Evolutionary conservation across 92 coral and sea anemone species (phyloP).

Genomic region (Virgularia gustaviana): DNA sequence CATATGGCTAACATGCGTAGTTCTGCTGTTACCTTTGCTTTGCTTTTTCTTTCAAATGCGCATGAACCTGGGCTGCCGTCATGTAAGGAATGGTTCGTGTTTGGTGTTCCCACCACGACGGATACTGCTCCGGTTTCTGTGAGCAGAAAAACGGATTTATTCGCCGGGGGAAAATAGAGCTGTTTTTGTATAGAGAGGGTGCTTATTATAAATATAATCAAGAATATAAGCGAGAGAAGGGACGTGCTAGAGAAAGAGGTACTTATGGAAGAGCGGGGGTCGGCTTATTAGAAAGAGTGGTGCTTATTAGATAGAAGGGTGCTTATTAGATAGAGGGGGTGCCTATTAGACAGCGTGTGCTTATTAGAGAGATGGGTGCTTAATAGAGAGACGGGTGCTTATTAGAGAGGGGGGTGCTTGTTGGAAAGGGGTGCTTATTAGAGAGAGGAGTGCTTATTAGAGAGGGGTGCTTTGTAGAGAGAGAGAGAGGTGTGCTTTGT

Average conservation of each 20-base stretch:
- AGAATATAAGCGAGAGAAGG: neutral
- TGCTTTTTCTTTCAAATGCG: constrained; percentile 90
- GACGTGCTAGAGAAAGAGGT: neutral
- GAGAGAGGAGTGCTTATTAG: neutral
- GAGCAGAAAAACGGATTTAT: too few species aligned
- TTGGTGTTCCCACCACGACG: constrained; percentile 86
- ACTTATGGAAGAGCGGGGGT: too few species aligned
- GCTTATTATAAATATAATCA: neutral
- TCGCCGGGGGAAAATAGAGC: neutral
- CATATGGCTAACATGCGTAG: neutral
- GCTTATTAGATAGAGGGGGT: neutral
- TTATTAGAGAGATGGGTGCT: neutral
- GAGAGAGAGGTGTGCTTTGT: too few species aligned
- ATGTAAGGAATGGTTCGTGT: constrained; percentile 68
- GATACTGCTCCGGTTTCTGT: constrained; percentile 85
- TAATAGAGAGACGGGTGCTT: neutral
- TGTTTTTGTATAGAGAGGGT: neutral
- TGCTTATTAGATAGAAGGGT: constrained; percentile 2
- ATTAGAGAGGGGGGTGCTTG: neutral
- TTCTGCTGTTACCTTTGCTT: constrained; percentile 68
- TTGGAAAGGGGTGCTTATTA: neutral
- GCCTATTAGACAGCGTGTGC: too few species aligned
- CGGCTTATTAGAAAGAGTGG: neutral
- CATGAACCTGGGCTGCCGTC: constrained; percentile 94
- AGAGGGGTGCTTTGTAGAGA: neutral